phyloP scores from a whole-genome alignment of 1,140 invertebrate genomes.

The Drosophila lacteicornis region DNA sequence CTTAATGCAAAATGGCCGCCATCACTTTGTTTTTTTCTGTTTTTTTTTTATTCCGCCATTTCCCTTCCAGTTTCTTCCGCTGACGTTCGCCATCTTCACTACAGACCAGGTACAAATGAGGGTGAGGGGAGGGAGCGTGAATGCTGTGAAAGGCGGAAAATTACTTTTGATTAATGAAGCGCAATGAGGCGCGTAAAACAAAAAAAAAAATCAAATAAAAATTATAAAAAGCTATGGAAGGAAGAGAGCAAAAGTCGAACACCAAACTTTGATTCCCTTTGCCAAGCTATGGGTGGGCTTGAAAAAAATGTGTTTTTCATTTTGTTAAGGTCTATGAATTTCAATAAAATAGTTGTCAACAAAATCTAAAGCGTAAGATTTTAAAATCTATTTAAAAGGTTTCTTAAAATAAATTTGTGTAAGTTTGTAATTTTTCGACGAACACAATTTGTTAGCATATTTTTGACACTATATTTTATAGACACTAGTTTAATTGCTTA shows the following conservation, averaged over 20 bases:
- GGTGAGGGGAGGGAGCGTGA: not conserved
- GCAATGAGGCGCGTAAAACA: constrained; percentile 60
- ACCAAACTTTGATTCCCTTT: constrained; percentile 31
- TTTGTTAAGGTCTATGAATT: not conserved
- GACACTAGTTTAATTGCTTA: no score
- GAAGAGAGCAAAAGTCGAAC: constrained; percentile 14
- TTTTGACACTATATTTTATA: no score
- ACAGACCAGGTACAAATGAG: constrained; percentile 47
- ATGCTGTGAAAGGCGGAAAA: constrained; percentile 67
- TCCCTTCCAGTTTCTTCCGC: constrained; percentile 19
- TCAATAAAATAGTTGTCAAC: no score
- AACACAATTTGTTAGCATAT: no score
- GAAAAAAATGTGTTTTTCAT: not conserved
- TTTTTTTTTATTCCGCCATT: constrained; percentile 23
- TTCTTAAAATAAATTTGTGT: no score
- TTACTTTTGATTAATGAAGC: constrained; percentile 83
- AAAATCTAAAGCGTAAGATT: no score
- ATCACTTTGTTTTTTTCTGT: constrained; percentile 52
- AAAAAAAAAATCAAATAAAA: constrained; percentile 52
- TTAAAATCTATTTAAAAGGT: no score
- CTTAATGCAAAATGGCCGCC: constrained; percentile 72
- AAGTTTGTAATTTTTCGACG: no score
- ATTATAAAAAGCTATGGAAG: constrained; percentile 44
- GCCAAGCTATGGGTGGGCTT: not conserved
- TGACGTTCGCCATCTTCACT: constrained; percentile 72